Conservation (phyloP, 2,888 invertebrate species). For the Hydropsyche betteni region DNA sequence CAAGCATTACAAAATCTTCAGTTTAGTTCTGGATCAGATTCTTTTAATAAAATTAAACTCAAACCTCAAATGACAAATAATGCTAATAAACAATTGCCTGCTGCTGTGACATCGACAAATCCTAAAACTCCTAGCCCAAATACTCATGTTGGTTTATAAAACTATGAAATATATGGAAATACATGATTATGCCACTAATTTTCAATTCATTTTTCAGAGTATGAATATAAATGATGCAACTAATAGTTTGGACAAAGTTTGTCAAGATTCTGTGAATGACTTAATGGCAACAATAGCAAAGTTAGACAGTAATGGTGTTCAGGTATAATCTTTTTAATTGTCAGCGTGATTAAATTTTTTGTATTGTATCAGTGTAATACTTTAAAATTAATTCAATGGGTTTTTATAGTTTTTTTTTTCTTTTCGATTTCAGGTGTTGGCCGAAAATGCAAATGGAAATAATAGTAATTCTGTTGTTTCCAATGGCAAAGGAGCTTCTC, state of each 20-base stretch:
- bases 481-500: conserved; percentile 66
- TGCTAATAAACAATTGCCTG: conserved; percentile 54
- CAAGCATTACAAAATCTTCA: background rate
- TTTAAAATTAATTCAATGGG: background rate
- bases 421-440: conserved; percentile 58
- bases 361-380: background rate
- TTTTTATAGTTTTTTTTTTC: background rate
- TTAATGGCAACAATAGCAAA: conserved; percentile 88
- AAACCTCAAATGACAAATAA: conserved; percentile 52
- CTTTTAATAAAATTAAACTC: conserved; percentile 74
- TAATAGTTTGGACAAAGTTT: conserved; percentile 77
- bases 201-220: conserved; percentile 52
- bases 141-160: conserved; percentile 63
- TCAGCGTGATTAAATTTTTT: conserved; percentile 53
- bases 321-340: conserved; percentile 65
- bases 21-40: conserved; percentile 56
- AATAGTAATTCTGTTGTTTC: conserved; percentile 56
- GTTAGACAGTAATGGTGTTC: conserved; percentile 86
- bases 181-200: conserved; percentile 20
- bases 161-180: conserved; percentile 5
- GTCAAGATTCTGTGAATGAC: conserved; percentile 86
- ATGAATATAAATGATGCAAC: conserved; percentile 69
- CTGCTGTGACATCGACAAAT: conserved; percentile 79
- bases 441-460: conserved; percentile 60
- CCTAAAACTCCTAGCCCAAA: conserved; percentile 87